Percentiles rank a stretch among this genome's conserved stretches.
phyloP scores from a whole-genome alignment of 2,113 vertebrate species.

The Climacteris rufus region DNA sequence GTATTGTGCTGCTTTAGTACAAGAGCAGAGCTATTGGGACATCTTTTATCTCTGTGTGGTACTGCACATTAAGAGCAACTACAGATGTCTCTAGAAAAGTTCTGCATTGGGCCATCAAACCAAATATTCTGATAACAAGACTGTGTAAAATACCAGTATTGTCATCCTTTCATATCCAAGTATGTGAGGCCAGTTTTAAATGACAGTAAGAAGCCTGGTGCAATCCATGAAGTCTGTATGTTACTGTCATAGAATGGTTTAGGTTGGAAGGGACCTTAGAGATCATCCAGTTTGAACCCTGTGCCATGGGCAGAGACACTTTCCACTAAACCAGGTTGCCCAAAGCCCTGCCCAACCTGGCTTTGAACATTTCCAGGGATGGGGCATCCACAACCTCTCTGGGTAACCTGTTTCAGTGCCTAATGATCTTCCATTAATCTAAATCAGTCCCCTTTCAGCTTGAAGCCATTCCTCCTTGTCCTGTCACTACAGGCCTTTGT shows the following conservation, averaged over 20 bases:
- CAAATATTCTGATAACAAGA: background rate
- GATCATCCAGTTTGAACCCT: background rate
- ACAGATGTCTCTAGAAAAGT: background rate
- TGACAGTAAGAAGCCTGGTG: background rate
- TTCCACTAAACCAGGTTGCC: background rate
- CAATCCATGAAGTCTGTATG: background rate
- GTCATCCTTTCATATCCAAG: background rate
- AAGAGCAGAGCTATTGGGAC: background rate
- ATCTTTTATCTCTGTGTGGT: background rate
- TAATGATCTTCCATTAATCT: background rate
- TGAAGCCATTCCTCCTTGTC: background rate
- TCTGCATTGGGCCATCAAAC: background rate
- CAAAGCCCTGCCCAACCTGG: background rate
- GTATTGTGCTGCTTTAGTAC: background rate
- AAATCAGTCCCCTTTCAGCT: background rate
- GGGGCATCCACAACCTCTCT: background rate
- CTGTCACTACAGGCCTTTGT: background rate
- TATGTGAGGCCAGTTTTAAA: background rate
- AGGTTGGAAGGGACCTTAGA: background rate
- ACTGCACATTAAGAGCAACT: fast-evolving
- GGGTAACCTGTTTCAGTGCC: background rate
- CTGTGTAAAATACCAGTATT: background rate
- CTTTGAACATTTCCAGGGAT: background rate
- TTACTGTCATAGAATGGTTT: background rate
- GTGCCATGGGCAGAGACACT: background rate